These are phyloP conservation scores for Chelonus insularis DNA, from an alignment of 1,140 invertebrate species.

Conservation along the genomic window DNA sequence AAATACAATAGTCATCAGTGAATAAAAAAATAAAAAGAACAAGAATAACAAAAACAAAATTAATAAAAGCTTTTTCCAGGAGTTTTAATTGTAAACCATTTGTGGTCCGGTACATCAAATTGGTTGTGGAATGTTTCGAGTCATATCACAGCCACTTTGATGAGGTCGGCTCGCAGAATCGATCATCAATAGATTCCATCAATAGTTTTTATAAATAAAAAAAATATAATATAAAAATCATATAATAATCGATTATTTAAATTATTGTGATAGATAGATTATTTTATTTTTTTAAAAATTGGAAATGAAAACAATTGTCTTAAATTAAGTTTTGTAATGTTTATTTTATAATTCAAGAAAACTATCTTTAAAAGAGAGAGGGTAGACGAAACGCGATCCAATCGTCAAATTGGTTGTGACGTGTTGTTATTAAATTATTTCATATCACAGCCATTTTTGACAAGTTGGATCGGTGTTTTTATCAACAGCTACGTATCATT, in stretches of 20 bases:
- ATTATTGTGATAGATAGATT: too few species aligned
- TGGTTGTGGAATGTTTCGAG: constrained; percentile 71
- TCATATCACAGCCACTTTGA: constrained; percentile 84
- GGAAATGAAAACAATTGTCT: too few species aligned
- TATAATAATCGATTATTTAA: too few species aligned
- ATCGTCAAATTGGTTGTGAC: constrained; percentile 83
- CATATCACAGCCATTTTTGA: constrained; percentile 92
- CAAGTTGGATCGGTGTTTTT: constrained; percentile 68
- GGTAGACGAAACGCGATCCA: constrained; percentile 58
- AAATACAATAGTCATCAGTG: too few species aligned
- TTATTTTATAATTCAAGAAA: not conserved
- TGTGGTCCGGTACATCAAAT: constrained; percentile 68
- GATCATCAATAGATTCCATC: constrained; percentile 38
- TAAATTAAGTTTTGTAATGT: not conserved
- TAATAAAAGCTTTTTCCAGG: constrained; percentile 4
- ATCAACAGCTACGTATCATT: constrained; percentile 32
- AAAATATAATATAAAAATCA: not conserved
- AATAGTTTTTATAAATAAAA: not conserved
- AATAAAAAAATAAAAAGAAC: not conserved
- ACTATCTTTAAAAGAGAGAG: too few species aligned
- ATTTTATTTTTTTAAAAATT: too few species aligned
- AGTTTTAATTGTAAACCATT: constrained; percentile 36
- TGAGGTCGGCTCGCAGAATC: constrained; percentile 65
- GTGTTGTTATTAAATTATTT: constrained; percentile 67
- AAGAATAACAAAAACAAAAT: constrained; percentile 16